These are phyloP conservation scores for Phocoena sinus DNA, from an alignment of 2,113 vertebrate genomes.

Conservation along the genomic window DNA sequence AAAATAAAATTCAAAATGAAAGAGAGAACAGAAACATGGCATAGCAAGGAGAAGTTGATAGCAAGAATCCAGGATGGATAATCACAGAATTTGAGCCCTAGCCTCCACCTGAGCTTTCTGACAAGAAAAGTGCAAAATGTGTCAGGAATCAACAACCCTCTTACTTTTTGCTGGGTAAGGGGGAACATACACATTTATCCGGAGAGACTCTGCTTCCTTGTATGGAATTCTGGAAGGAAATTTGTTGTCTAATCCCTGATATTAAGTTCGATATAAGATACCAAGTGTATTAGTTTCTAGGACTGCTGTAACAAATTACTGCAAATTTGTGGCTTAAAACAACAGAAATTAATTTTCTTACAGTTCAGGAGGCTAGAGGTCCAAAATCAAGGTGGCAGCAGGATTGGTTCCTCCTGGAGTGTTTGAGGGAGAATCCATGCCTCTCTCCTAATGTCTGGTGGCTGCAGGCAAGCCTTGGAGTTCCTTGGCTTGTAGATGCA, in stretches of 20 bases:
- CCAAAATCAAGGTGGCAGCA: neutral
- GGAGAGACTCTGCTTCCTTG: neutral
- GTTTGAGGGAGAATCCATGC: neutral
- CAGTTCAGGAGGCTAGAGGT: neutral
- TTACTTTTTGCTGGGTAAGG: neutral
- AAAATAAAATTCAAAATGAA: neutral
- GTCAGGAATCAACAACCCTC: neutral
- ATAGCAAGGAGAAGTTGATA: neutral
- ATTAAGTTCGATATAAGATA: neutral
- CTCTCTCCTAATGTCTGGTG: neutral
- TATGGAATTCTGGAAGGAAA: neutral
- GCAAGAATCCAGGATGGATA: neutral
- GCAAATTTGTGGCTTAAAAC: neutral
- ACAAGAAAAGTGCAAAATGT: neutral
- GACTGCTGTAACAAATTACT: neutral
- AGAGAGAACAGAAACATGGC: neutral
- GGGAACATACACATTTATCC: fast-evolving
- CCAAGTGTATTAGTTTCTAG: neutral
- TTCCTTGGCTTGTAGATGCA: neutral
- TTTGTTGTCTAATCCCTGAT: neutral
- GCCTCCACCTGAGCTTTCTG: neutral
- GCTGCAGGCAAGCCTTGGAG: neutral
- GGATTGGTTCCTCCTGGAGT: neutral
- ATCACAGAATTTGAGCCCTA: neutral
- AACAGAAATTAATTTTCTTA: neutral